Percentiles rank a stretch among this genome's conserved stretches.
phyloP scores from a whole-genome alignment of 2,888 invertebrate genomes.

The Ornithoptera priamus region DNA sequence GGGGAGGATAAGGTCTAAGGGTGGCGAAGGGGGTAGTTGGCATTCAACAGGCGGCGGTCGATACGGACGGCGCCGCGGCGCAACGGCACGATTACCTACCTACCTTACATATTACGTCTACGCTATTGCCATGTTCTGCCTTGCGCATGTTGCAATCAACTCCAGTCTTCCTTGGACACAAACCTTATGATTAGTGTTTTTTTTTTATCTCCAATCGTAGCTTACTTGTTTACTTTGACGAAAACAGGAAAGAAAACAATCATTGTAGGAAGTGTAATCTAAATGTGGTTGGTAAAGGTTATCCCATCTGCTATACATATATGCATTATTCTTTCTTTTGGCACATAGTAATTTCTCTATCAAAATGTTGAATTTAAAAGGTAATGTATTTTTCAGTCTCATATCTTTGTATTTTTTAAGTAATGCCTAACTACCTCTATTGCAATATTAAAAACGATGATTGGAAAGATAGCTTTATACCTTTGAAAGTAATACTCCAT shows the following conservation, averaged over 20 bases:
- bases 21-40: slow-evolving; percentile 57
- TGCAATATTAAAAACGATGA: too few species aligned
- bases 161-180: slow-evolving; percentile 9
- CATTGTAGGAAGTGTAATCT: not conserved
- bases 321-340: too few species aligned
- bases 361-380: too few species aligned
- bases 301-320: not conserved
- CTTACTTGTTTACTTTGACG: not conserved
- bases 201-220: not conserved
- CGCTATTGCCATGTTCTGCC: slow-evolving; percentile 31
- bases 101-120: slow-evolving; percentile 41
- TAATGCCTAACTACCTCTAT: too few species aligned
- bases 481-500: too few species aligned
- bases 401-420: too few species aligned
- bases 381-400: too few species aligned
- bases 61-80: slow-evolving; percentile 70
- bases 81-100: slow-evolving; percentile 57
- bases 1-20: slow-evolving; percentile 55
- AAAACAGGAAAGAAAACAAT: not conserved
- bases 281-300: not conserved
- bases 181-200: slow-evolving; percentile 2
- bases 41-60: slow-evolving; percentile 79
- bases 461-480: too few species aligned
- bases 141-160: slow-evolving; percentile 30
- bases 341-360: too few species aligned